Evolutionary conservation across 2,888 invertebrate genomes (phyloP), one percentile per base, ranked within the genome.

Genomic region (Hydropsyche betteni): DNA sequence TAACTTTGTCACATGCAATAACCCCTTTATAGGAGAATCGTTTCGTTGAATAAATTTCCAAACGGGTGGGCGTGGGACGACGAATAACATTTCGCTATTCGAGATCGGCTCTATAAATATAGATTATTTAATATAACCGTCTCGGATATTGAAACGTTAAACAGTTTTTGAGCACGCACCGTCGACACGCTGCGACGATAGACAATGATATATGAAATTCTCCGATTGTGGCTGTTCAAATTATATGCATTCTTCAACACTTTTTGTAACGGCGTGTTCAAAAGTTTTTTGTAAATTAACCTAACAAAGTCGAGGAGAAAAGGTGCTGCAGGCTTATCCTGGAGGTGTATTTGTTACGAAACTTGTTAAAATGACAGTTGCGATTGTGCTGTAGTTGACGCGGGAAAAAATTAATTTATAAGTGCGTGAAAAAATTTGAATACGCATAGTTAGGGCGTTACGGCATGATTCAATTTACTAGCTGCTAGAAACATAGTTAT

Each of bases 311-410:
- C 24, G 64, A 74, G 64, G n/a, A 38, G 34, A 50, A 61, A 14
- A 73, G 74, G 50, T 70, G 64, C 69, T 68, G 64, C 51, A 75
- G 75, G 55, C 64, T 55, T 55, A 72, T 36, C 69, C 33, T 75
- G 78, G 78, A 80, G 80, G 81, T 81, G 74, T 69, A 71, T 58
- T 69, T 68, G 69, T 68, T 58, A 68, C 38, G 55, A 58, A 51
- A 68, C 53, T 69, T 69, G 68, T 55, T 68, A 33, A 72, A 72
- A 72, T 72, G 72, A 69, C 70, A 75, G 58, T 75, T 75, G 70
- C 70, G 36, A 69, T 69, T 69, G 69, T 70, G 68, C 74, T 69
- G 68, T 68, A 36, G 69, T 50, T 51, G 64, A 68, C 44, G 70
- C 33, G 36, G 61, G 36, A 69, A 69, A 50, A 68, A 68, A 24